These are phyloP conservation scores for Thumatha senex DNA, from an alignment of 2,888 invertebrate genomes.

Conservation along the genomic window DNA sequence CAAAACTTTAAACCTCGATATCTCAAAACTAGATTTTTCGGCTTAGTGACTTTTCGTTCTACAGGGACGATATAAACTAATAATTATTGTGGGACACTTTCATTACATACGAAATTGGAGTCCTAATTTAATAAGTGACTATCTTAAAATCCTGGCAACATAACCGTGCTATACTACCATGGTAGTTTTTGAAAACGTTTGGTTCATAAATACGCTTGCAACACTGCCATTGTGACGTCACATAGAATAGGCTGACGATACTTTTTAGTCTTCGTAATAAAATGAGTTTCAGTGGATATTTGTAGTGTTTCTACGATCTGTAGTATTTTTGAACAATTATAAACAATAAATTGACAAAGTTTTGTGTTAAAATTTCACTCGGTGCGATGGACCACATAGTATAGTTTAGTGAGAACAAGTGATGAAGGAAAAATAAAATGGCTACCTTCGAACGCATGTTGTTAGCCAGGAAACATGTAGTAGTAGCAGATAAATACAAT, in stretches of 20 bases:
- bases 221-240: conserved; percentile 79
- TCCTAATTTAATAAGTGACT: too few species aligned
- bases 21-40: too few species aligned
- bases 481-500: conserved; percentile 95
- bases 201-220: conserved; percentile 39
- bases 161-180: conserved; percentile 9
- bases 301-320: conserved; percentile 61
- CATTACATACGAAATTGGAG: too few species aligned
- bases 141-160: conserved; percentile 44
- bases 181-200: conserved; percentile 27
- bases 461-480: conserved; percentile 66
- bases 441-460: conserved; percentile 78
- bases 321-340: conserved; percentile 58
- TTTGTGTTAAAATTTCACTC: conserved; percentile 62
- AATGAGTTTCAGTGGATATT: conserved; percentile 68
- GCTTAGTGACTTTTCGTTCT: too few species aligned
- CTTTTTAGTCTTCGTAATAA: conserved; percentile 64
- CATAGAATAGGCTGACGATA: conserved; percentile 72
- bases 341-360: conserved; percentile 62
- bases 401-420: conserved; percentile 73
- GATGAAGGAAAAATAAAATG: conserved; percentile 79
- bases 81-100: too few species aligned
- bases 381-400: conserved; percentile 61
- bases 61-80: too few species aligned
- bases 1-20: too few species aligned